Base-by-base conservation (phyloP, 2,888 invertebrate species). In the Tortrix viridana region DNA sequence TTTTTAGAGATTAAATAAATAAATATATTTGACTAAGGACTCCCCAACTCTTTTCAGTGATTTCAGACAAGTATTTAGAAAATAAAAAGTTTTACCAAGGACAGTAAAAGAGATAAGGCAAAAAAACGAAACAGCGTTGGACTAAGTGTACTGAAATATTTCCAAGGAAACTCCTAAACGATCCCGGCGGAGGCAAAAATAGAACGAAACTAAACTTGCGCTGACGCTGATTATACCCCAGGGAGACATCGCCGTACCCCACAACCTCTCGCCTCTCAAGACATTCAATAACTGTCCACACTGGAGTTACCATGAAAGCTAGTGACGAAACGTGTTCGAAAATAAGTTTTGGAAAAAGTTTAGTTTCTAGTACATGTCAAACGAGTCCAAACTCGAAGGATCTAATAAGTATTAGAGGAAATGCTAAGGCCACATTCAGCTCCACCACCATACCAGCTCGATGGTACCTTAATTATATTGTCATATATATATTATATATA, bases 101-200 rank as follows among this genome's bases (percentile, higher is more conserved):
- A 38, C 23, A 3, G 9, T 38, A 16, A 48, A 43, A 4, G 22
- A 58, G 48, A 49, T 49, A 49, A 49, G 26, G 41, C n/a, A 58
- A 23, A 43, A 58, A 41, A 22, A 38, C 23, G 7, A 46, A 47
- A 56, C 22, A 47, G 32, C 3, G n/a, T 16, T 37, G 37, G 18
- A 19, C 23, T 58, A 58, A 57, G 41, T 41, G 49, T 43, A 58
- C 58, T 43, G 58, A 58, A 50, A 58, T 58, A 58, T 58, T 50
- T 58, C 58, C 43, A 23, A 58, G 58, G 32, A 52, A 52, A n/a
- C 43, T 16, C 49, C 43, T 58, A 58, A 58, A 58, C 58, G 49
- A 23, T 48, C 57, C 58, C 58, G 1, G 48, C 9, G 58, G 58
- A 49, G 38, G 57, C 41, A 50, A 50, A 50, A 58, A 58, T 58